phyloP scores from a whole-genome alignment of 2,888 invertebrate genomes.

The Nomada goodeniana region DNA sequence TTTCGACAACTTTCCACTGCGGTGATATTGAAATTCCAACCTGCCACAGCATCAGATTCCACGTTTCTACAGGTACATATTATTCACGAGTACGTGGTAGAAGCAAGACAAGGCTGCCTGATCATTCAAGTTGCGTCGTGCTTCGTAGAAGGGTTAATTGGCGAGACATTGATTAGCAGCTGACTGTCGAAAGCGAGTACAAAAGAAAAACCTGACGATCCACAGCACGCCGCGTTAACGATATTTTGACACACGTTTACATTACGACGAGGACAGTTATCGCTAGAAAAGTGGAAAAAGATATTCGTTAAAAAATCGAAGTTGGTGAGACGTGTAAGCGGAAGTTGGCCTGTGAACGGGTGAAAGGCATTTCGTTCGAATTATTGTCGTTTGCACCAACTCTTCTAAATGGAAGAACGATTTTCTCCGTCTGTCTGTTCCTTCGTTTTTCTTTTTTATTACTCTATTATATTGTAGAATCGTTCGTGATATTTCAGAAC shows the following conservation, averaged over 20 bases:
- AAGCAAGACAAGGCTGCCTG: neutral
- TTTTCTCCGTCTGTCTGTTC: conserved; percentile 3
- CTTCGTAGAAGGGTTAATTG: neutral
- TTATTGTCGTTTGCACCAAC: conserved; percentile 72
- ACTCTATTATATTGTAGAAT: neutral
- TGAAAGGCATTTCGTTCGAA: conserved; percentile 64
- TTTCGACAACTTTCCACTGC: neutral
- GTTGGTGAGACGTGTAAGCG: conserved; percentile 51
- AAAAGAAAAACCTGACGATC: conserved; percentile 5
- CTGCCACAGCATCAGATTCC: conserved; percentile 8
- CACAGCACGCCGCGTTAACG: conserved; percentile 36
- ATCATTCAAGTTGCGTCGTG: neutral
- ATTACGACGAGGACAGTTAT: too few species aligned
- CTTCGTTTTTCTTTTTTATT: neutral
- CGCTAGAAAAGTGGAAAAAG: neutral
- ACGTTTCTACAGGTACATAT: neutral
- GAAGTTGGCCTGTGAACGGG: conserved; percentile 46
- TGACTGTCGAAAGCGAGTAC: conserved; percentile 25
- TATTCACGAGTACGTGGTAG: neutral
- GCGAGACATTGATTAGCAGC: conserved; percentile 5
- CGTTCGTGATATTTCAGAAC: neutral
- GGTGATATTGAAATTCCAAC: neutral
- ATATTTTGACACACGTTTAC: neutral
- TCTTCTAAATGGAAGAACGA: conserved; percentile 61
- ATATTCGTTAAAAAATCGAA: conserved; percentile 33